Conservation (phyloP, 2,797 vertebrate genomes). For the Delichon dasypus region DNA sequence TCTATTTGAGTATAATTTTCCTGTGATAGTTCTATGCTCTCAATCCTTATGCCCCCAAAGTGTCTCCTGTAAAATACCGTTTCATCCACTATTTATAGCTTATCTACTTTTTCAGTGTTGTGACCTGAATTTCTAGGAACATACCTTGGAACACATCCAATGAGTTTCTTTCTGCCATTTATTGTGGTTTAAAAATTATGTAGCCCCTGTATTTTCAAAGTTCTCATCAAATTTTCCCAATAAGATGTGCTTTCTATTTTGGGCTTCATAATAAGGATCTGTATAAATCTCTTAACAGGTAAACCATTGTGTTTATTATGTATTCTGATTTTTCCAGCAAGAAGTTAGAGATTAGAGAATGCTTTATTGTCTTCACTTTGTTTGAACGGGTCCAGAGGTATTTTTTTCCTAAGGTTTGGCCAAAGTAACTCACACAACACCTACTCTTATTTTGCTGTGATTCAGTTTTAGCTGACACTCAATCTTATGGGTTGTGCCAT, state of each 20-base stretch:
- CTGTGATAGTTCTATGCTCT: neutral
- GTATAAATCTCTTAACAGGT: neutral
- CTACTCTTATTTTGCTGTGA: conserved; percentile 16
- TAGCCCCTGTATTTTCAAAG: neutral
- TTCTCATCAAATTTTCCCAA: neutral
- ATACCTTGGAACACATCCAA: neutral
- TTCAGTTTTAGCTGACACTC: conserved; percentile 33
- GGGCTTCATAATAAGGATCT: neutral
- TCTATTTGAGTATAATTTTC: conserved; percentile 16
- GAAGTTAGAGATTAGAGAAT: neutral
- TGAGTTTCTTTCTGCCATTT: neutral
- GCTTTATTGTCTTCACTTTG: neutral
- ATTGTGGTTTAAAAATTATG: neutral
- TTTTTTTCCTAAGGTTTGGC: neutral
- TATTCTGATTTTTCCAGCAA: neutral
- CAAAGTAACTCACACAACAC: neutral
- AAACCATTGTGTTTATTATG: neutral
- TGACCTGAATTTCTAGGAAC: conserved; percentile 32
- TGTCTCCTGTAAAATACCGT: neutral
- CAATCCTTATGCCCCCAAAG: neutral
- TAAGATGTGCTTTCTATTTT: neutral
- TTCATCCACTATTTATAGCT: neutral
- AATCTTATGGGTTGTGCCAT: neutral
- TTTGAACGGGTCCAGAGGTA: neutral
- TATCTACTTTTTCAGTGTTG: neutral